These are phyloP conservation scores for Candidula unifasciata DNA, from an alignment of 2,888 invertebrate genomes.

Conservation along the genomic window DNA sequence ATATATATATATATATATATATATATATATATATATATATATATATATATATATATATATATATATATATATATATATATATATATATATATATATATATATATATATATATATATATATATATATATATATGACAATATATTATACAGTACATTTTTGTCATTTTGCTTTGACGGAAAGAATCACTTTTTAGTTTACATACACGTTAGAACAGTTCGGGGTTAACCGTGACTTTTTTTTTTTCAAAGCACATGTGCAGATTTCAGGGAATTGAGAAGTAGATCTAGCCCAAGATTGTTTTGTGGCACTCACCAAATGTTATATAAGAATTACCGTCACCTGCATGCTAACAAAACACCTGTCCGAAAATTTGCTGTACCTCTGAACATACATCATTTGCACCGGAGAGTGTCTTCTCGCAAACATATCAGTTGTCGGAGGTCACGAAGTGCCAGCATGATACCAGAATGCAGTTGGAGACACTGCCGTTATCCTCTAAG, in stretches of 20 bases:
- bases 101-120: too few species aligned
- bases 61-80: too few species aligned
- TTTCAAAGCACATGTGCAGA: background rate
- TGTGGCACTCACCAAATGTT: constrained; percentile 50
- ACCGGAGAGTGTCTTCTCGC: background rate
- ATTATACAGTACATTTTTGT: too few species aligned
- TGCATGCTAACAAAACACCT: background rate
- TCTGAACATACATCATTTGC: constrained; percentile 32
- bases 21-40: too few species aligned
- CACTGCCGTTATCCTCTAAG: background rate
- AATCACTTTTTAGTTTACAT: too few species aligned
- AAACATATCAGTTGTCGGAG: background rate
- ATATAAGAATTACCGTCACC: constrained; percentile 19
- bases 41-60: too few species aligned
- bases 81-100: too few species aligned
- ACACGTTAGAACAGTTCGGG: too few species aligned
- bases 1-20: too few species aligned
- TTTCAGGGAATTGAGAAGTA: background rate
- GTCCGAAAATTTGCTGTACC: constrained; percentile 8
- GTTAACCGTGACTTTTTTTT: background rate
- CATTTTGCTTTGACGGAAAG: too few species aligned
- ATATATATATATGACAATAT: too few species aligned
- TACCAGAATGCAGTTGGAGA: background rate
- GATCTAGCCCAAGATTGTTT: constrained; percentile 10
- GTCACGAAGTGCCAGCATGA: background rate